Conservation (phyloP, 2,113 vertebrate genomes). For the Steatornis caripensis region DNA sequence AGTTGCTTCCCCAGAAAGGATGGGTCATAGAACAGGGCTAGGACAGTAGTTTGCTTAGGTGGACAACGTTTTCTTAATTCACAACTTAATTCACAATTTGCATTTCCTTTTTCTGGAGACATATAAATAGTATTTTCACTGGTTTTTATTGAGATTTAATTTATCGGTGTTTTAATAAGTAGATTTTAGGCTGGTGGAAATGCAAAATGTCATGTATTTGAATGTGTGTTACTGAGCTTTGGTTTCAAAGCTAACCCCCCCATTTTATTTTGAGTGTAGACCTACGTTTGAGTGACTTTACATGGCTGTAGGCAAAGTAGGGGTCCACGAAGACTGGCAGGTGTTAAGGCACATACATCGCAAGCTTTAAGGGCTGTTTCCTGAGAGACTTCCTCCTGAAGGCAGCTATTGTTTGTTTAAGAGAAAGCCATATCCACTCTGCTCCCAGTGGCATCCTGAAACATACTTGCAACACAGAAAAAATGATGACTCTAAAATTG, state of each 20-base stretch:
- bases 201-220: background rate
- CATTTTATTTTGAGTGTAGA: background rate
- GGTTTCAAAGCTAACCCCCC: background rate
- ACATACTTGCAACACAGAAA: background rate
- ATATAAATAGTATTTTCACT: background rate
- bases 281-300: background rate
- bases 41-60: background rate
- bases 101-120: background rate
- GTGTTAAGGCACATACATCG: background rate
- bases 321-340: background rate
- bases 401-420: constrained; percentile 14
- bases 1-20: background rate
- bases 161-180: background rate
- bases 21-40: background rate
- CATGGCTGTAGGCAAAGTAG: background rate
- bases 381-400: constrained; percentile 27
- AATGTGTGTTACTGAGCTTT: background rate
- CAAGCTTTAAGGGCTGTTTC: background rate
- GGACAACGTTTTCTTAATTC: background rate
- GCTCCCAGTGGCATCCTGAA: background rate
- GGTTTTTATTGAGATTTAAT: background rate
- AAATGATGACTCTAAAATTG: background rate
- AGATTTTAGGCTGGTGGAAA: background rate
- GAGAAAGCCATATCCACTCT: background rate
- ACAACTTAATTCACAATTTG: background rate